phyloP scores from a whole-genome alignment of 2,888 invertebrate species.

The Dicyrtoma fusca region DNA sequence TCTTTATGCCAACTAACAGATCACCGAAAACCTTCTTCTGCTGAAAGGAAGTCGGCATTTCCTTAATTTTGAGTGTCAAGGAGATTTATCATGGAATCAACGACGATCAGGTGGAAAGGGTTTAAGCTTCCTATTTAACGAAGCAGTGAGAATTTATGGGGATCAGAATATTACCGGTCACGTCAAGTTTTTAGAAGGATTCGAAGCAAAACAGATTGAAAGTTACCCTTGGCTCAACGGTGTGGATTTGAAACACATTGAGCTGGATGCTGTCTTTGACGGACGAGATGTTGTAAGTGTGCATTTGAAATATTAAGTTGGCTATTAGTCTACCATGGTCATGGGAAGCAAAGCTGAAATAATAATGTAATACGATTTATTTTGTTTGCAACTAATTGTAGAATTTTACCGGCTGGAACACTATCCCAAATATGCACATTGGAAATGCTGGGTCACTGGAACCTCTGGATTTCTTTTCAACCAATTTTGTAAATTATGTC shows the following conservation, averaged over 20 bases:
- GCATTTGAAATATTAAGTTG: too few species aligned
- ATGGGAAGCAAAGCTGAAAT: too few species aligned
- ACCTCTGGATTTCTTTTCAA: constrained; percentile 3
- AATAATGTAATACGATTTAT: too few species aligned
- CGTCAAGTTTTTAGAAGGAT: constrained; percentile 40
- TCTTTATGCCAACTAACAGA: neutral
- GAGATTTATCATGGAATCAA: constrained; percentile 43
- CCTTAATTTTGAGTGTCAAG: constrained; percentile 24
- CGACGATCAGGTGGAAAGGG: constrained; percentile 24
- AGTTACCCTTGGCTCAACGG: constrained; percentile 41
- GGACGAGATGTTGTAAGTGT: constrained; percentile 12
- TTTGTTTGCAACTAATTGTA: too few species aligned
- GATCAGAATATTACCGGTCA: constrained; percentile 40
- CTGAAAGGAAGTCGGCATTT: constrained; percentile 29
- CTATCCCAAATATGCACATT: neutral
- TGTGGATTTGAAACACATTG: constrained; percentile 43
- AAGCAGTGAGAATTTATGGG: constrained; percentile 38
- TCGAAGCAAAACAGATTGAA: constrained; percentile 20
- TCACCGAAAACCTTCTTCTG: neutral
- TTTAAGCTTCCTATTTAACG: constrained; percentile 38
- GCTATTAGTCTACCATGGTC: too few species aligned
- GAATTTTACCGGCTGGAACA: constrained; percentile 12
- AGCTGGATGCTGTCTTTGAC: constrained; percentile 38
- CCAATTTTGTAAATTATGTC: constrained; percentile 30
- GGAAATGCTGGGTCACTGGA: neutral